These are phyloP conservation scores for Eulemur rubriventer DNA, from an alignment of 2,797 vertebrate genomes.

Conservation along the genomic window DNA sequence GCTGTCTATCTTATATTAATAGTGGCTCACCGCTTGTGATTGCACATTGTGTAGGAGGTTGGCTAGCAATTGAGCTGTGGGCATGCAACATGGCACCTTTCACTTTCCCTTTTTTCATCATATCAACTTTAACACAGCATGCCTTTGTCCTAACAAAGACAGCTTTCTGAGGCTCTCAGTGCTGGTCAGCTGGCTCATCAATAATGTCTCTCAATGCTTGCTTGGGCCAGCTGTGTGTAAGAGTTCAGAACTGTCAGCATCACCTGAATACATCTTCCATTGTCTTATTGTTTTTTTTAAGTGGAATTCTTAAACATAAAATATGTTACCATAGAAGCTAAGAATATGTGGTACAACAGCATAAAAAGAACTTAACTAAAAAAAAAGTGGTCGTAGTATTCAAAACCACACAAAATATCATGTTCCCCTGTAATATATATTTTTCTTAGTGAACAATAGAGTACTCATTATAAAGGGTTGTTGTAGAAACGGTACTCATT, in stretches of 20 bases:
- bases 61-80: not conserved
- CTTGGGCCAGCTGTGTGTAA: not conserved
- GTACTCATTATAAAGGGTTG: not conserved
- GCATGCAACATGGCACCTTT: not conserved
- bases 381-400: not conserved
- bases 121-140: not conserved
- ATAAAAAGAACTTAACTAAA: not conserved
- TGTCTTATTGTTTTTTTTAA: not conserved
- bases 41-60: not conserved
- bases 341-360: not conserved
- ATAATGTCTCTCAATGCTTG: not conserved
- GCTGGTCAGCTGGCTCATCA: not conserved
- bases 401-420: not conserved
- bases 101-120: not conserved
- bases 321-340: not conserved
- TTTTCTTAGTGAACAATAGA: not conserved
- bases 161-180: not conserved
- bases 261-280: not conserved
- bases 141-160: conserved; percentile 20
- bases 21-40: not conserved
- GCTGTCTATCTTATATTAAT: conserved; percentile 22
- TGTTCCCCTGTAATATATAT: not conserved
- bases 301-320: not conserved
- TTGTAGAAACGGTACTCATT: not conserved
- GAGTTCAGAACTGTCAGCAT: conserved; percentile 14